Evolutionary conservation across 2,888 invertebrate species (phyloP).

Genomic region (Pristionchus exspectatus): DNA sequence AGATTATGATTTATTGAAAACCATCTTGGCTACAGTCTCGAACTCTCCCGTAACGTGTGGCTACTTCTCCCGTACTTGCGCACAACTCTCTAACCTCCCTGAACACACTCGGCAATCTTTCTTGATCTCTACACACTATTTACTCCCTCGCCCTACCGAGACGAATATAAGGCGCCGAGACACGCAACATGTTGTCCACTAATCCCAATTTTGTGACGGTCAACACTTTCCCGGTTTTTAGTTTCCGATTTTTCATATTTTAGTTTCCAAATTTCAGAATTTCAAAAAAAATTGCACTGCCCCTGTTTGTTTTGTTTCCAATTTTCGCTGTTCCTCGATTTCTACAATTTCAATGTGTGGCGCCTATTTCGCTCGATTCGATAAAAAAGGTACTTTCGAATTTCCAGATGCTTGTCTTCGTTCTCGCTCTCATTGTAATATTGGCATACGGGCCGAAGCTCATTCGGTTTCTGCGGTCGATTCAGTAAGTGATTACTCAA

Average conservation of each 20-base stretch:
- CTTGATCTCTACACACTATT: background rate
- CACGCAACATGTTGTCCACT: background rate
- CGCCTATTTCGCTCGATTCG: no score
- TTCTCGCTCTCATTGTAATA: background rate
- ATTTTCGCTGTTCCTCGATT: no score
- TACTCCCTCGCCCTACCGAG: background rate
- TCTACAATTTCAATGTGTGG: no score
- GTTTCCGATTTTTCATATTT: background rate
- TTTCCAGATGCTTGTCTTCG: background rate
- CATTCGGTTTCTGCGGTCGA: background rate
- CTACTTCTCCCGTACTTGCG: background rate
- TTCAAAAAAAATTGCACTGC: no score
- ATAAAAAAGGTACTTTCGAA: no score
- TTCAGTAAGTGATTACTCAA: background rate
- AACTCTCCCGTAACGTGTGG: background rate
- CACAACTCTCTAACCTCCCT: background rate
- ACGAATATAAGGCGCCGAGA: background rate
- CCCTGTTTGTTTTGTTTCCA: no score
- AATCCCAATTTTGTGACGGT: background rate
- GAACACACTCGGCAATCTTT: background rate
- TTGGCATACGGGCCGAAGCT: background rate
- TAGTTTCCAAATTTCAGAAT: no score
- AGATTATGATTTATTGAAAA: background rate
- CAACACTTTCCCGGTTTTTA: no score
- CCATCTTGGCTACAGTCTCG: background rate